phyloP scores from a whole-genome alignment of 2,797 vertebrate genomes.

The Selene dorsalis region DNA sequence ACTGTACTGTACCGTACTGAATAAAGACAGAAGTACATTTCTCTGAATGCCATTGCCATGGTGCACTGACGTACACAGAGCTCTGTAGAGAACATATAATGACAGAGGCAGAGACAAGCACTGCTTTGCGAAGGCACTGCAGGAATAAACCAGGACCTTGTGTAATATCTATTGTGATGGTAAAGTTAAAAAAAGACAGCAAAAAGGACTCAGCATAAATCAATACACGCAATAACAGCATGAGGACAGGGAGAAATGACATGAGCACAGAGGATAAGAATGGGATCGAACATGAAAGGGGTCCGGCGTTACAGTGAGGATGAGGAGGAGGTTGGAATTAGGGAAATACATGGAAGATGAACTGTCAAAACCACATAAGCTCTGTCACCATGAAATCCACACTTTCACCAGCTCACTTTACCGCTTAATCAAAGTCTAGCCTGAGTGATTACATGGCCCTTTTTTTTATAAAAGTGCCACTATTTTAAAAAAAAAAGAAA shows the following conservation, averaged over 20 bases:
- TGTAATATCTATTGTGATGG: slow-evolving; percentile 26
- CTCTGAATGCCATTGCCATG: slow-evolving; percentile 9
- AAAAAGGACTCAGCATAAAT: slow-evolving; percentile 16
- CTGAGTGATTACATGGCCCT: slow-evolving; percentile 66
- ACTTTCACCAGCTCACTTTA: slow-evolving; percentile 64
- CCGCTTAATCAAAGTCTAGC: slow-evolving; percentile 74
- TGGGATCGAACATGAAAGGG: slow-evolving; percentile 48
- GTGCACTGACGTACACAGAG: neutral
- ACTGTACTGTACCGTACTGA: neutral
- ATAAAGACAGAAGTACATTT: slow-evolving; percentile 7
- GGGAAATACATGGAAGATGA: slow-evolving; percentile 41
- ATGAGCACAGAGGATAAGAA: slow-evolving; percentile 34
- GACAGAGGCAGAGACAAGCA: neutral
- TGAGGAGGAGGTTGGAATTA: slow-evolving; percentile 55
- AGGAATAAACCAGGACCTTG: slow-evolving; percentile 3
- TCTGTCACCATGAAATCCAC: slow-evolving; percentile 64
- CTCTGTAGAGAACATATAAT: slow-evolving; percentile 6
- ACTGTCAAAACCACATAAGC: slow-evolving; percentile 68
- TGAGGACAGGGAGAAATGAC: slow-evolving; percentile 24
- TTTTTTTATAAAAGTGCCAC: slow-evolving; percentile 63
- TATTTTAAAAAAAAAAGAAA: slow-evolving; percentile 44
- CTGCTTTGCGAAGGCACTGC: slow-evolving; percentile 2
- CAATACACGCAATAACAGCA: slow-evolving; percentile 26
- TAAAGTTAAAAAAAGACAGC: slow-evolving; percentile 33
- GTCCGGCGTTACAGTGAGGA: slow-evolving; percentile 33